Percentiles rank a stretch among this genome's conserved stretches.
Conservation (phyloP, 1,140 invertebrate genomes). For the Caenorhabditis inopinata region DNA sequence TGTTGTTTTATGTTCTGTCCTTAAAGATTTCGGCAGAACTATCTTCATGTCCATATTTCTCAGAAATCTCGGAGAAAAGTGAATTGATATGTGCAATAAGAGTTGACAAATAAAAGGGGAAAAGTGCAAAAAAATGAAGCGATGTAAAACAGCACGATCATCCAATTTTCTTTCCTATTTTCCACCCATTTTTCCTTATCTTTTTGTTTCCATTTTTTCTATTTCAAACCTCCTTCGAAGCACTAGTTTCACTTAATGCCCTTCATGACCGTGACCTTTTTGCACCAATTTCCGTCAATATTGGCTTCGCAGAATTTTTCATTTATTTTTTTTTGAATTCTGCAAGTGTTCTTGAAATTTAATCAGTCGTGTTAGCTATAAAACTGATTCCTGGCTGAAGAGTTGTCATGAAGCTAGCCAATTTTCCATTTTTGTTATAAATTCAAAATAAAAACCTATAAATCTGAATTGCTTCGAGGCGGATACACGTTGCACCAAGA, state of each 20-base stretch:
- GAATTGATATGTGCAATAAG: too few species aligned
- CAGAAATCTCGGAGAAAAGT: too few species aligned
- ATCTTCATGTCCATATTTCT: too few species aligned
- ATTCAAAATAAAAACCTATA: not conserved
- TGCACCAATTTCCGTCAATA: not conserved
- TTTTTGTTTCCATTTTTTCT: conserved; percentile 17
- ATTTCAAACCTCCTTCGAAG: not conserved
- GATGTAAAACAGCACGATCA: too few species aligned
- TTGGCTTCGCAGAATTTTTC: not conserved
- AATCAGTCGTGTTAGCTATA: too few species aligned
- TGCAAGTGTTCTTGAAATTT: too few species aligned
- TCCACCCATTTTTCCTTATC: not conserved
- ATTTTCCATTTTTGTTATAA: not conserved
- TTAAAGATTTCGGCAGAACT: too few species aligned
- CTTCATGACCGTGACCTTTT: not conserved
- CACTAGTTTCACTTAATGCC: conserved; percentile 2
- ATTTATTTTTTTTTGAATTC: not conserved
- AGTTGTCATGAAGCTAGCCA: too few species aligned
- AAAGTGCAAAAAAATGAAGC: too few species aligned
- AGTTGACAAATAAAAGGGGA: too few species aligned
- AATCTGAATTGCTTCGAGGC: not conserved
- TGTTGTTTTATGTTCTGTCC: too few species aligned
- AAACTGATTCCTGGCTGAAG: too few species aligned
- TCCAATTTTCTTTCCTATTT: not conserved
- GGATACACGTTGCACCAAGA: not conserved